These are phyloP conservation scores for Protobothrops mucrosquamatus DNA, from an alignment of 2,113 vertebrate species.

Conservation along the genomic window DNA sequence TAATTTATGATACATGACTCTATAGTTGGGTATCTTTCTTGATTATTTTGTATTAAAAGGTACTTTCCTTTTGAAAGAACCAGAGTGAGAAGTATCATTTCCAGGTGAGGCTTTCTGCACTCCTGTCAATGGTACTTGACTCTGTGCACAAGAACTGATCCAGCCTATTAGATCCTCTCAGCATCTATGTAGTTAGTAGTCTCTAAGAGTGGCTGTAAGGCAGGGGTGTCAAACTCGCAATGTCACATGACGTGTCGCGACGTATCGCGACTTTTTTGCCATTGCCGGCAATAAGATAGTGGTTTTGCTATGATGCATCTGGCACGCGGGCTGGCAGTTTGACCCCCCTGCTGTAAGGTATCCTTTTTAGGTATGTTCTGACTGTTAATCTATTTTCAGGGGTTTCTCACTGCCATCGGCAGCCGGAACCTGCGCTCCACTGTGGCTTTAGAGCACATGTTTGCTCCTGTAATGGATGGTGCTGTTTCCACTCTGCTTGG, in stretches of 20 bases:
- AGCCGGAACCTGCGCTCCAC: constrained; percentile 71
- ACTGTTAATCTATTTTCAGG: constrained; percentile 53
- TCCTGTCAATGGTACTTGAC: neutral
- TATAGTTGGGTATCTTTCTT: neutral
- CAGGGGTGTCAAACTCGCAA: too few relatives aligned
- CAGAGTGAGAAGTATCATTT: neutral
- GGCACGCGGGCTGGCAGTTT: too few relatives aligned
- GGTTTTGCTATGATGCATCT: too few relatives aligned
- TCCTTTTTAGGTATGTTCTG: neutral
- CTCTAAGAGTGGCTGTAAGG: neutral
- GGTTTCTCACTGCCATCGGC: constrained; percentile 74
- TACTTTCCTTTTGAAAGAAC: neutral
- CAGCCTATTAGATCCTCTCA: neutral
- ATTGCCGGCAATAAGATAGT: too few relatives aligned
- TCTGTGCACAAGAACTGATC: neutral
- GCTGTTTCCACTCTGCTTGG: constrained; percentile 79
- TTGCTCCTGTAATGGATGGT: constrained; percentile 75
- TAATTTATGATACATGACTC: neutral
- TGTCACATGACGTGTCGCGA: too few relatives aligned
- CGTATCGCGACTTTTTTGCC: too few relatives aligned
- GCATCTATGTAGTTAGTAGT: neutral
- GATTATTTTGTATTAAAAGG: neutral
- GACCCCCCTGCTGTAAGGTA: neutral
- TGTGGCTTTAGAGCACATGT: constrained; percentile 71
- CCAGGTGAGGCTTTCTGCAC: neutral